Conservation (phyloP, 2,797 vertebrate species). For the Gorsachius magnificus region DNA sequence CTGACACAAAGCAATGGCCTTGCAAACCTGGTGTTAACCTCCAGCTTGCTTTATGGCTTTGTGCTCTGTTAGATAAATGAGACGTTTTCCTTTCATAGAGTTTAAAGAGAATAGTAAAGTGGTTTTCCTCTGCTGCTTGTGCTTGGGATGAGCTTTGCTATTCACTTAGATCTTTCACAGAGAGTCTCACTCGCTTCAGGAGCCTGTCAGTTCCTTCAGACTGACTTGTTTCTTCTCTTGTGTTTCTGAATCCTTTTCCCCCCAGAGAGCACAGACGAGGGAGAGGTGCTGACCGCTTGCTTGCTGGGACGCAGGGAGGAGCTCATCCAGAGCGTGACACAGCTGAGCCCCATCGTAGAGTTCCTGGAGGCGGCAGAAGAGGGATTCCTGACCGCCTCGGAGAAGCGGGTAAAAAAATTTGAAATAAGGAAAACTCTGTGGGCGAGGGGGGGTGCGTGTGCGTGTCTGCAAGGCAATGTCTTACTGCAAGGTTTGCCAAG, state of each 20-base stretch:
- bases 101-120: conserved; percentile 81
- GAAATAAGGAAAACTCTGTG: not conserved
- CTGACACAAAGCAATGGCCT: conserved; percentile 71
- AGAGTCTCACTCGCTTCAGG: conserved; percentile 31
- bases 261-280: conserved; percentile 50
- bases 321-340: conserved; percentile 73
- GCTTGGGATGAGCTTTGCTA: conserved; percentile 68
- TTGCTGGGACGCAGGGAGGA: conserved; percentile 72
- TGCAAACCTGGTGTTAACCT: conserved; percentile 76
- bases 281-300: conserved; percentile 46
- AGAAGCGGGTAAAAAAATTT: conserved; percentile 76
- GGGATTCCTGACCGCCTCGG: conserved; percentile 65
- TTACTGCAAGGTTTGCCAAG: not conserved
- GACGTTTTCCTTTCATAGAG: conserved; percentile 75
- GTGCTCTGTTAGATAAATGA: conserved; percentile 76
- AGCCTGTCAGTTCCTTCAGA: conserved; percentile 73
- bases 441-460: rapidly evolving
- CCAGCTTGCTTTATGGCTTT: conserved; percentile 73
- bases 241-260: conserved; percentile 56
- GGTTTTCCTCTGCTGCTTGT: conserved; percentile 66
- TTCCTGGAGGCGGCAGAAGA: conserved; percentile 78
- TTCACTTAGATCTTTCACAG: conserved; percentile 74
- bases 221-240: conserved; percentile 65
- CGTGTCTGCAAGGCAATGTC: not conserved
- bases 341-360: conserved; percentile 75